These are phyloP conservation scores for Pseudochirops corinnae DNA, from an alignment of 2,797 vertebrate species.

Conservation along the genomic window DNA sequence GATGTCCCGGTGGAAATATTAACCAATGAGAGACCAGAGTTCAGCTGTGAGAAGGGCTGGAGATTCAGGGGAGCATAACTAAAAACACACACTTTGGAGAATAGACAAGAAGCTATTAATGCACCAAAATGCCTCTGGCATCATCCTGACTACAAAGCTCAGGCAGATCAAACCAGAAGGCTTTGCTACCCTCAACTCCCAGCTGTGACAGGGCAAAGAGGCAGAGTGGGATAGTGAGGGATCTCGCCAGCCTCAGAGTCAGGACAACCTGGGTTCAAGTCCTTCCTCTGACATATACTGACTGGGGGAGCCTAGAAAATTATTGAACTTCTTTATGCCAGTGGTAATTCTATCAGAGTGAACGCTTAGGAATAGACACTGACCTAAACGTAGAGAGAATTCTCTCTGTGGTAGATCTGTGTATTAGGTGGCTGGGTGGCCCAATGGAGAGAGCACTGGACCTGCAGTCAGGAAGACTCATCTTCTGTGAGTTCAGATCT, in stretches of 20 bases:
- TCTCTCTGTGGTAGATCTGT: not conserved
- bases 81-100: not conserved
- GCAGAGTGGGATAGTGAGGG: not conserved
- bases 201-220: not conserved
- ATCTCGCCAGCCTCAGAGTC: not conserved
- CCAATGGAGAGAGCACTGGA: not conserved
- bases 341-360: not conserved
- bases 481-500: not conserved
- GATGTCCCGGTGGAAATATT: not conserved
- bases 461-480: not conserved
- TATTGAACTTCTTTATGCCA: not conserved
- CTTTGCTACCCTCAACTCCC: not conserved
- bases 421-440: not conserved
- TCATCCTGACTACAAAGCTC: not conserved
- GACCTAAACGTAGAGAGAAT: not conserved
- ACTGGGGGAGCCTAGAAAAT: not conserved
- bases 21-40: not conserved
- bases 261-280: not conserved
- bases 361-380: not conserved
- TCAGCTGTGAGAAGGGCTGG: not conserved
- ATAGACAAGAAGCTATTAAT: not conserved
- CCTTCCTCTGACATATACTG: not conserved
- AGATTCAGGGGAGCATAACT: not conserved
- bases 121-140: not conserved
- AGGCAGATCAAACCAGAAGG: not conserved